Percentiles rank a stretch among this genome's conserved stretches.
Conservation (phyloP, 2,113 vertebrate species). For the Archocentrus centrarchus region DNA sequence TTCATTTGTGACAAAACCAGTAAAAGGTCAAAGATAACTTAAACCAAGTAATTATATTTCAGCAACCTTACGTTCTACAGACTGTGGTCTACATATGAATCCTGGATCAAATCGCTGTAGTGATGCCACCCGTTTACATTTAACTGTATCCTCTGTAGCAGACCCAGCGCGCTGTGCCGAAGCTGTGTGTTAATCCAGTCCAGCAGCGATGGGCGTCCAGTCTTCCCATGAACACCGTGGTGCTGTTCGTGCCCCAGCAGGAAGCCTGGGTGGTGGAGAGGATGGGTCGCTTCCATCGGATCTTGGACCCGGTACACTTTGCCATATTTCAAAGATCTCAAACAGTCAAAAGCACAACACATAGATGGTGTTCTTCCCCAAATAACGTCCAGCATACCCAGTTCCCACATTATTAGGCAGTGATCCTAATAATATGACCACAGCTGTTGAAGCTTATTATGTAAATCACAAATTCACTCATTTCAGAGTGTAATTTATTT, state of each 20-base stretch:
- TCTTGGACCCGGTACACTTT: conserved; percentile 89
- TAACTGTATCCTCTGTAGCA: conserved; percentile 56
- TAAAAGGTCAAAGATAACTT: neutral
- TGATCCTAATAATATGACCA: too few relatives aligned
- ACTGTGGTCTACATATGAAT: neutral
- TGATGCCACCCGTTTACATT: neutral
- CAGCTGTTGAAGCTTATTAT: too few relatives aligned
- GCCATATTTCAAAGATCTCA: neutral
- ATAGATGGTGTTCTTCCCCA: neutral
- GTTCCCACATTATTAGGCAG: too few relatives aligned
- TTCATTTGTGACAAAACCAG: neutral
- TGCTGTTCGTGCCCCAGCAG: conserved; percentile 96
- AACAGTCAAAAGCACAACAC: neutral
- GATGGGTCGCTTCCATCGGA: conserved; percentile 96
- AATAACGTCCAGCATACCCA: neutral
- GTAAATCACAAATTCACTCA: too few relatives aligned
- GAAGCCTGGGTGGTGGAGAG: conserved; percentile 98
- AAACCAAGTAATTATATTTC: neutral
- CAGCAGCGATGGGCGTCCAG: conserved; percentile 84
- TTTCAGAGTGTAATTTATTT: neutral
- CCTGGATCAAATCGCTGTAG: neutral
- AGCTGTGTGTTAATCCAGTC: conserved; percentile 66
- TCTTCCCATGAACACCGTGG: conserved; percentile 91
- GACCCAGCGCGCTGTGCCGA: conserved; percentile 57
- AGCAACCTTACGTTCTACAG: neutral